phyloP scores from a whole-genome alignment of 1,140 invertebrate species.

The Drosophila persimilis region DNA sequence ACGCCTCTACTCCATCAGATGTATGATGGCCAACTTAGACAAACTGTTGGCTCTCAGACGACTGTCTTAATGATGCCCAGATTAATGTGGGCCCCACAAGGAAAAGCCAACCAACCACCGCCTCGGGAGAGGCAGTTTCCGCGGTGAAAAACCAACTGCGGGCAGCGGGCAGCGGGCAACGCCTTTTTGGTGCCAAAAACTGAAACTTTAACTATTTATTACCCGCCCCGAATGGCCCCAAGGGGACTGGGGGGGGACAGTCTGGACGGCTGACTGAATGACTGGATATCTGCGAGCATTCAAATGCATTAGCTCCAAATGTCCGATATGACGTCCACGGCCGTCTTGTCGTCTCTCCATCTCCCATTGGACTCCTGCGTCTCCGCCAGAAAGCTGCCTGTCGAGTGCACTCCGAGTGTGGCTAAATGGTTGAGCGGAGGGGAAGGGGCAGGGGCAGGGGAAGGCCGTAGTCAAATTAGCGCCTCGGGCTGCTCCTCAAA shows the following conservation, averaged over 20 bases:
- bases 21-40: conserved; percentile 19
- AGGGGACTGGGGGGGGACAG: conserved; percentile 22
- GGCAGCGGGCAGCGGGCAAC: conserved; percentile 27
- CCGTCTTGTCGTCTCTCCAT: neutral
- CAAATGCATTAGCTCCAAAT: conserved; percentile 74
- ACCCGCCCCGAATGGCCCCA: conserved; percentile 44
- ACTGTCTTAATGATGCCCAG: conserved; percentile 69
- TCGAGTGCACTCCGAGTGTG: neutral
- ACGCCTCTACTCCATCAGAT: conserved; percentile 57
- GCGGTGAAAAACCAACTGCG: conserved; percentile 20
- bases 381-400: too few species aligned
- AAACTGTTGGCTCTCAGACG: conserved; percentile 36
- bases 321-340: conserved; percentile 76
- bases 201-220: conserved; percentile 77
- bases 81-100: conserved; percentile 62
- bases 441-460: neutral
- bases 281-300: conserved; percentile 49
- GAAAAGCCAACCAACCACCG: conserved; percentile 30
- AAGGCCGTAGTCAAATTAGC: conserved; percentile 65
- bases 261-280: conserved; percentile 8
- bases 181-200: conserved; percentile 65
- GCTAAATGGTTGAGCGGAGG: conserved; percentile 22
- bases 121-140: conserved; percentile 48
- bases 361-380: neutral
- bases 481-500: conserved; percentile 43